phyloP scores from a whole-genome alignment of 1,140 invertebrate species.

The Oedothorax gibbosus region DNA sequence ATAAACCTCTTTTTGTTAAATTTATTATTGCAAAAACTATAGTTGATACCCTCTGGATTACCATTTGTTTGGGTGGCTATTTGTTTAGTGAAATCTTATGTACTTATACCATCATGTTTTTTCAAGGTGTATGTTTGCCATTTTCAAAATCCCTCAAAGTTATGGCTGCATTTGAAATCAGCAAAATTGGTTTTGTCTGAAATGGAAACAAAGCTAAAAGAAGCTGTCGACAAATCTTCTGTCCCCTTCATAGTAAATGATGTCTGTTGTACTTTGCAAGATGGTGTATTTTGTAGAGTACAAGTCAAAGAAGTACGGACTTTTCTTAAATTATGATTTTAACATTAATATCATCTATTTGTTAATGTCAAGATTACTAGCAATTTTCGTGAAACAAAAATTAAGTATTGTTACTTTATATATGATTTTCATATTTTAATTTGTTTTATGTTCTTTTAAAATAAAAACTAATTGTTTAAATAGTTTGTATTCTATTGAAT shows the following conservation, averaged over 20 bases:
- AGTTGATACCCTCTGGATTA: neutral
- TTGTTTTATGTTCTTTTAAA: neutral
- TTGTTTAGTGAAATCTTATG: neutral
- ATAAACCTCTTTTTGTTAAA: neutral
- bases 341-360: neutral
- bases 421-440: neutral
- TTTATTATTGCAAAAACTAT: neutral
- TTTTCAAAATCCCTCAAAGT: neutral
- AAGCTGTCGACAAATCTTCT: neutral
- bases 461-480: neutral
- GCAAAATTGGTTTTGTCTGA: neutral
- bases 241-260: neutral
- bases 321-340: constrained; percentile 1
- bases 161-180: constrained; percentile 4
- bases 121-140: constrained; percentile 3
- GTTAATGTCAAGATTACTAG: neutral
- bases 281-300: neutral
- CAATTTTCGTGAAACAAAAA: neutral
- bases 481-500: no score
- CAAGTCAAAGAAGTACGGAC: constrained; percentile 11
- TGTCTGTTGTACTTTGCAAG: constrained; percentile 13
- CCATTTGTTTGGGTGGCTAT: neutral
- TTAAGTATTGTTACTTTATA: no score
- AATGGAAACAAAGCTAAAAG: constrained; percentile 8
- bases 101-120: neutral